A percentile compares a stretch with the other conserved stretches of the same genome.
Conservation (phyloP, 2,888 invertebrate genomes). For the Eupeodes latifasciatus region DNA sequence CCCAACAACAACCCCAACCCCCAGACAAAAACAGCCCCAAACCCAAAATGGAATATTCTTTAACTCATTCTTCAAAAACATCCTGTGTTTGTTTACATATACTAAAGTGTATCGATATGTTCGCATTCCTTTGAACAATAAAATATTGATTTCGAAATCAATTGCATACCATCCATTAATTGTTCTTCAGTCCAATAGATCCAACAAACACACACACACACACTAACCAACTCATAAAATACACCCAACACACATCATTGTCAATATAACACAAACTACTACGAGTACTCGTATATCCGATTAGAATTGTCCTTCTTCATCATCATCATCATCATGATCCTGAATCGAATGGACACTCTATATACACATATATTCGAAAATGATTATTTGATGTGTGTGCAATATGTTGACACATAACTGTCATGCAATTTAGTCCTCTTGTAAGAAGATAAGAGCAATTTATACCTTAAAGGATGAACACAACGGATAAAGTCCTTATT, state of each 20-base stretch:
- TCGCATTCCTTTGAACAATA: slow-evolving; percentile 62
- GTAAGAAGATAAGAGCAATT: slow-evolving; percentile 16
- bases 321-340: not conserved
- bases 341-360: slow-evolving; percentile 17
- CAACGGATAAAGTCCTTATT: slow-evolving; percentile 25
- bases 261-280: too few species aligned
- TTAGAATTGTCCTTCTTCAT: slow-evolving; percentile 20
- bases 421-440: slow-evolving; percentile 46
- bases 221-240: too few species aligned
- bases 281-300: too few species aligned
- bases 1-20: not conserved
- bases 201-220: not conserved
- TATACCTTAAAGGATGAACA: not conserved
- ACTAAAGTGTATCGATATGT: not conserved
- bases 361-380: slow-evolving; percentile 42
- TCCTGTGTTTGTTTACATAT: slow-evolving; percentile 30
- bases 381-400: slow-evolving; percentile 69
- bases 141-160: slow-evolving; percentile 75
- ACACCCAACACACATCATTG: too few species aligned
- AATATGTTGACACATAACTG: slow-evolving; percentile 72
- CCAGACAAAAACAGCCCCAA: not conserved
- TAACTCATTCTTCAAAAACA: slow-evolving; percentile 45
- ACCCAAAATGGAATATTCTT: slow-evolving; percentile 27
- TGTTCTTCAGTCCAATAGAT: slow-evolving; percentile 7
- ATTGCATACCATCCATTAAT: slow-evolving; percentile 48